phyloP scores from a whole-genome alignment of 2,888 invertebrate genomes.

The Reticulitermes lucifugus region DNA sequence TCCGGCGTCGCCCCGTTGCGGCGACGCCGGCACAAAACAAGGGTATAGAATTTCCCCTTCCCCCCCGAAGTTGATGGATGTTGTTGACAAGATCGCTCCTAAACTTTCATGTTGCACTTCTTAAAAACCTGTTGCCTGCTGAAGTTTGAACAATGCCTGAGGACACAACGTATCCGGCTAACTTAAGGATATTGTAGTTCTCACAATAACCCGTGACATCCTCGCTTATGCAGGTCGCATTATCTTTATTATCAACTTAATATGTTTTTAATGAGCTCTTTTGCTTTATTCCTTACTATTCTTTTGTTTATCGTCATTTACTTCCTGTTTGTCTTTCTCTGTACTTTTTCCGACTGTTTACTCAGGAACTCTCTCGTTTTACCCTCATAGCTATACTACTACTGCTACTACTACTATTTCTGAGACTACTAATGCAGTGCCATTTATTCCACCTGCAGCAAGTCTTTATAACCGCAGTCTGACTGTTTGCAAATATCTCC shows the following conservation, averaged over 20 bases:
- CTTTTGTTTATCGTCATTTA: not conserved
- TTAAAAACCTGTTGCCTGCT: slow-evolving; percentile 45
- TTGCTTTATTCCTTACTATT: slow-evolving; percentile 18
- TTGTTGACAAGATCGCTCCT: slow-evolving; percentile 27
- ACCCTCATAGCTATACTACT: too few relatives aligned
- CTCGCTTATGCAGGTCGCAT: not conserved
- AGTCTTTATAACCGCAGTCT: too few relatives aligned
- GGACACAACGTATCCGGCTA: not conserved
- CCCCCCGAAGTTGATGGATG: slow-evolving; percentile 37
- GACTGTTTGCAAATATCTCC: too few relatives aligned
- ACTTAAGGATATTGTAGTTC: not conserved
- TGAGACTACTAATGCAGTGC: too few relatives aligned
- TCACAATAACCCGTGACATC: not conserved
- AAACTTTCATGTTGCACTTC: slow-evolving; percentile 35
- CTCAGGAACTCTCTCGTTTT: not conserved
- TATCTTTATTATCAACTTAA: not conserved
- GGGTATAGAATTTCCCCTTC: not conserved
- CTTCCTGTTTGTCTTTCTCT: not conserved
- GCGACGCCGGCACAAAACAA: not conserved
- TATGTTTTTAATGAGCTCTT: slow-evolving; percentile 23
- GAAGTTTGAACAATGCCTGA: slow-evolving; percentile 35
- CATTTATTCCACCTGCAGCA: too few relatives aligned
- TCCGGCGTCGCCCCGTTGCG: not conserved
- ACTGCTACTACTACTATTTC: too few relatives aligned
- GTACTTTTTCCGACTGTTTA: not conserved